Conservation (phyloP, 2,888 invertebrate genomes). For the Drosophila hamatofila region DNA sequence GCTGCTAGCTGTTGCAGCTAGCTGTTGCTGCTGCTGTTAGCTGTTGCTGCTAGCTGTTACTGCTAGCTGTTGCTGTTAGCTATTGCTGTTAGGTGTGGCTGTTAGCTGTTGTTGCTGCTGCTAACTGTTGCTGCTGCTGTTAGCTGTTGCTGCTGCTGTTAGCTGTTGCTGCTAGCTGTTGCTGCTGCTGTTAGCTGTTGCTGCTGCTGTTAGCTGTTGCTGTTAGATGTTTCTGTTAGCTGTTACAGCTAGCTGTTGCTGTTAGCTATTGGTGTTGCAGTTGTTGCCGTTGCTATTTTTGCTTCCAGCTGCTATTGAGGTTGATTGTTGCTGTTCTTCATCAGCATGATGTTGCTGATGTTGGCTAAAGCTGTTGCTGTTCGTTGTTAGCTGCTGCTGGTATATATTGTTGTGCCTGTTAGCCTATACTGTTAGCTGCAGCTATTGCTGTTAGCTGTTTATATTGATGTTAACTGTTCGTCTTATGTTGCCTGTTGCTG, state of each 20-base stretch:
- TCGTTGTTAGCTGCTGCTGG: background rate
- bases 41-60: background rate
- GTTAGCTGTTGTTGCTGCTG: background rate
- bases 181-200: background rate
- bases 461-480: too few species aligned
- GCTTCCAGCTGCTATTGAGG: background rate
- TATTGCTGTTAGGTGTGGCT: background rate
- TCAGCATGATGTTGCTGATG: too few species aligned
- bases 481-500: too few species aligned
- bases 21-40: conserved; percentile 1
- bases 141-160: background rate
- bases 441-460: background rate
- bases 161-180: background rate
- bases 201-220: background rate
- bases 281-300: background rate
- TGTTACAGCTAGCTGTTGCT: background rate
- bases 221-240: background rate
- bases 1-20: background rate
- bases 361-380: too few species aligned
- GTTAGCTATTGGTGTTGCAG: background rate
- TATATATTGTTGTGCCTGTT: background rate
- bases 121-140: background rate
- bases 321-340: background rate
- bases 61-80: background rate
- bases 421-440: background rate